Conservation (phyloP, 2,113 vertebrate genomes). For the Takifugu bimaculatus region DNA sequence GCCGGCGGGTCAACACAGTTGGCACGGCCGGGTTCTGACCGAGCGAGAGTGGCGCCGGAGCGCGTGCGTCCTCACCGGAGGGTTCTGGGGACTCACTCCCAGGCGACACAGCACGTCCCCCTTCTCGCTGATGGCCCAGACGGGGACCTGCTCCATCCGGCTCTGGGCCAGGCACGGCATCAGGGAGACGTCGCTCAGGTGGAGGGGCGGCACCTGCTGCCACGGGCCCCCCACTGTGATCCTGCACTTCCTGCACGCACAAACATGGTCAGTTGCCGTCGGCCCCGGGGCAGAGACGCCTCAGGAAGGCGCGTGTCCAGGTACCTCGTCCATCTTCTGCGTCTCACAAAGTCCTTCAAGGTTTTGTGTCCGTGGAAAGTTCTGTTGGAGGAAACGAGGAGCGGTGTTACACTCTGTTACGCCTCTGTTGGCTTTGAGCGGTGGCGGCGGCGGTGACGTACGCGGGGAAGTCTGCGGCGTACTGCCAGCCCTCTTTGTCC, state of each 20-base stretch:
- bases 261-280: not conserved
- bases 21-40: too few relatives aligned
- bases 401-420: not conserved
- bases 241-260: slow-evolving; percentile 85
- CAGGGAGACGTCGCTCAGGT: slow-evolving; percentile 86
- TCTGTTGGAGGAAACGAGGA: slow-evolving; percentile 64
- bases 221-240: slow-evolving; percentile 85
- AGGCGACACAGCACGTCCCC: slow-evolving; percentile 93
- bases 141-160: slow-evolving; percentile 74
- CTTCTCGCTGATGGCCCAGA: slow-evolving; percentile 96
- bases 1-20: not conserved
- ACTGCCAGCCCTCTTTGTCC: slow-evolving; percentile 96
- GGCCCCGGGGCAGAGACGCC: not conserved
- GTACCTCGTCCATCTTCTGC: slow-evolving; percentile 91
- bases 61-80: slow-evolving; percentile 77
- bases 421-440: not conserved
- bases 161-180: slow-evolving; percentile 80
- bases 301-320: not conserved
- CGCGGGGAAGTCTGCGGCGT: slow-evolving; percentile 93
- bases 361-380: slow-evolving; percentile 95
- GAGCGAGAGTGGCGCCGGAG: too few relatives aligned
- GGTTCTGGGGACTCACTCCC: slow-evolving; percentile 80
- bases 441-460: slow-evolving; percentile 60
- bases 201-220: slow-evolving; percentile 87
- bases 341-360: slow-evolving; percentile 94